Conservation (phyloP, 2,888 invertebrate species). For the Nemurella pictetii region DNA sequence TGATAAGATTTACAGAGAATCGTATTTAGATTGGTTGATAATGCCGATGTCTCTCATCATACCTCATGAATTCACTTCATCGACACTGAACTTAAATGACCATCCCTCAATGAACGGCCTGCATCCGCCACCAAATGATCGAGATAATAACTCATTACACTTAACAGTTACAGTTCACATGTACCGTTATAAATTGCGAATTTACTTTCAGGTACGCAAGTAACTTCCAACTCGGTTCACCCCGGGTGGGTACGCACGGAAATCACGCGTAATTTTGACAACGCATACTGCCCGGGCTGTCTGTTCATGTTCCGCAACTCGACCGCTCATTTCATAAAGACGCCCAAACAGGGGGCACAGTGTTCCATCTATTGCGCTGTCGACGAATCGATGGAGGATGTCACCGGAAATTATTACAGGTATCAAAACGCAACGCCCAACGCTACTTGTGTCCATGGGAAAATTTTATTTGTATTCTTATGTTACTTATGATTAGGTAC, state of each 20-base stretch:
- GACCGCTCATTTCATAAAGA: constrained; percentile 47
- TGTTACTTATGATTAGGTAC: not conserved
- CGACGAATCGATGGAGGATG: constrained; percentile 50
- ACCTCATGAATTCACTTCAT: too few species aligned
- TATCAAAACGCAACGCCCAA: constrained; percentile 20
- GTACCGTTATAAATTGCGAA: too few species aligned
- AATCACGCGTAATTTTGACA: constrained; percentile 65
- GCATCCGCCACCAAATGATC: too few species aligned
- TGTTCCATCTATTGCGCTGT: constrained; percentile 53
- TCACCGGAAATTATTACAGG: constrained; percentile 55
- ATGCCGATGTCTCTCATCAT: too few species aligned
- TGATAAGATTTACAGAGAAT: too few species aligned
- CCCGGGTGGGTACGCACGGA: constrained; percentile 55
- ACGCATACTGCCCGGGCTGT: constrained; percentile 55
- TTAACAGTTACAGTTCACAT: too few species aligned
- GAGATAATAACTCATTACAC: too few species aligned
- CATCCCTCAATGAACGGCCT: too few species aligned
- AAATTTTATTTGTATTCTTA: not conserved
- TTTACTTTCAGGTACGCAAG: constrained; percentile 30
- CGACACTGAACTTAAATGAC: too few species aligned
- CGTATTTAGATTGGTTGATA: too few species aligned
- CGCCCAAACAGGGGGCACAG: constrained; percentile 53
- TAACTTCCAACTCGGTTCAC: constrained; percentile 38
- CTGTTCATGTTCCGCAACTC: constrained; percentile 50
- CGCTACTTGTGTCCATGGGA: not conserved